Percentiles rank a stretch among this genome's conserved stretches.
phyloP scores from a whole-genome alignment of 2,888 invertebrate genomes.

The Eupithecia subfuscata region DNA sequence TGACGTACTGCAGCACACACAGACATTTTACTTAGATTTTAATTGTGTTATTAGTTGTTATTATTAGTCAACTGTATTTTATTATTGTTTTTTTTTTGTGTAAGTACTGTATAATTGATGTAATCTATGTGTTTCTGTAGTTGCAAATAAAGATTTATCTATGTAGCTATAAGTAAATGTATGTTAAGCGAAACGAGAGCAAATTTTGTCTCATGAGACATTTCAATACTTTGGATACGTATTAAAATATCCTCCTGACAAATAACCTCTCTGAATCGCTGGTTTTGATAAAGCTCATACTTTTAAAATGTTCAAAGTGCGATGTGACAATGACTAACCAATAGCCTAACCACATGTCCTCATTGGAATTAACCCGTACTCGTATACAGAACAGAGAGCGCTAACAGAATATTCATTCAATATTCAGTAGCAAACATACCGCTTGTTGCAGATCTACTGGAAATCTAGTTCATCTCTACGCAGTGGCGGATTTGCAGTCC shows the following conservation, averaged over 20 bases:
- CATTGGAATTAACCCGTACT: neutral
- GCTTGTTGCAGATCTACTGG: constrained; percentile 60
- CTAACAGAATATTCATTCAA: constrained; percentile 18
- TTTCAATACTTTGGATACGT: neutral
- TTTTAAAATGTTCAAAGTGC: neutral
- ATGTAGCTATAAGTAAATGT: neutral
- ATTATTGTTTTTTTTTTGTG: no score
- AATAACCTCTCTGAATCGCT: neutral
- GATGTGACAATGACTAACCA: neutral
- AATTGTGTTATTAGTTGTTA: no score
- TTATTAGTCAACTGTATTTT: no score
- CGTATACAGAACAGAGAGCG: constrained; percentile 2
- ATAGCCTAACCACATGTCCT: neutral
- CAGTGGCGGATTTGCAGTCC: no score
- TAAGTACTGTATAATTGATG: no score
- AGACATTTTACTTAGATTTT: no score
- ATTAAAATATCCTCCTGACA: no score
- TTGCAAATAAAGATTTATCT: no score
- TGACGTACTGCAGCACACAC: no score
- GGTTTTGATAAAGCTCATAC: neutral
- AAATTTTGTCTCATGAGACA: neutral
- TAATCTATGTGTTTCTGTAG: no score
- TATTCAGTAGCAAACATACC: constrained; percentile 32
- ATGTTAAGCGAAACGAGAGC: neutral
- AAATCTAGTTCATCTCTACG: constrained; percentile 73